Percentiles rank a stretch among this genome's conserved stretches.
These are phyloP conservation scores for Montipora foliosa DNA, from an alignment of 64 coral and sea anemone genomes.

Conservation along the genomic window DNA sequence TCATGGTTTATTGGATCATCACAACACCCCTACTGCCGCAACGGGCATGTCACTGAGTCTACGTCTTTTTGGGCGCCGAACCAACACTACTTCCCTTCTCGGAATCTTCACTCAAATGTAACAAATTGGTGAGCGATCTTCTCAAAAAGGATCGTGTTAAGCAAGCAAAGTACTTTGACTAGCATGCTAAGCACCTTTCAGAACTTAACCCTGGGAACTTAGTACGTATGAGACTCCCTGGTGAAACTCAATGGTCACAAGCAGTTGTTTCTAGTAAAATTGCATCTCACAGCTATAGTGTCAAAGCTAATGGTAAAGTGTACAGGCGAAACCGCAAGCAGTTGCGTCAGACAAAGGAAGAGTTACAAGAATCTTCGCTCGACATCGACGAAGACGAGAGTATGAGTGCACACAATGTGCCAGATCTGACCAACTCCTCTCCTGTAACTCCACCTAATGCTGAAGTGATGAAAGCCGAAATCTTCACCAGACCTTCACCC, in stretches of 20 bases:
- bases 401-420: background rate
- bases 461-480: background rate
- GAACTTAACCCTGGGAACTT: background rate
- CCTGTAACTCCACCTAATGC: background rate
- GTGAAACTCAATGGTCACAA: background rate
- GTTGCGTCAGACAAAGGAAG: background rate
- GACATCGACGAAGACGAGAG: background rate
- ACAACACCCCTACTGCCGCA: constrained; percentile 38
- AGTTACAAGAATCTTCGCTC: background rate
- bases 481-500: background rate
- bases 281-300: background rate
- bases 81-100: constrained; percentile 20
- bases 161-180: constrained; percentile 51
- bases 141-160: constrained; percentile 59
- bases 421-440: background rate
- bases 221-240: background rate
- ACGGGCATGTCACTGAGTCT: constrained; percentile 41
- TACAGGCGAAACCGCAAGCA: background rate
- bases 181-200: constrained; percentile 37
- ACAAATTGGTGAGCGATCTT: constrained; percentile 48
- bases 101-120: constrained; percentile 23
- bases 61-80: constrained; percentile 48
- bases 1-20: constrained; percentile 55
- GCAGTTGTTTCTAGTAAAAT: background rate
- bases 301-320: background rate